Evolutionary conservation across 92 coral and sea anemone genomes (phyloP).

Genomic region (Epizoanthus ramosus): DNA sequence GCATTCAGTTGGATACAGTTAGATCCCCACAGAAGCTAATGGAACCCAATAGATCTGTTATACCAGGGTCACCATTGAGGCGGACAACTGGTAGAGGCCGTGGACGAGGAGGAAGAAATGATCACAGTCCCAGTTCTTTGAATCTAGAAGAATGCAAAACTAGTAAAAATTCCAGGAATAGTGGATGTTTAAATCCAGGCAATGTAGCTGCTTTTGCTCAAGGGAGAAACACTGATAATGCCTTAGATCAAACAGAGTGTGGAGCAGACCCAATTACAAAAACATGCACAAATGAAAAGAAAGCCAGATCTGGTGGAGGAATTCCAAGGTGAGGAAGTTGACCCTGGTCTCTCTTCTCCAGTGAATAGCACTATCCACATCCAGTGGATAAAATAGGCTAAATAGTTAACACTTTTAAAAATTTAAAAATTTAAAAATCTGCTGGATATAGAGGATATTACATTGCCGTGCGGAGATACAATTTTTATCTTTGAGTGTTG

Average conservation of each 20-base stretch:
- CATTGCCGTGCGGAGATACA: too few species aligned
- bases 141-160: neutral
- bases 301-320: neutral
- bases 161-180: neutral
- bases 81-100: conserved; percentile 17
- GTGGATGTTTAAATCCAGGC: neutral
- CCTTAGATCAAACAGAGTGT: neutral
- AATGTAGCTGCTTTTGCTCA: neutral
- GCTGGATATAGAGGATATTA: too few species aligned
- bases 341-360: too few species aligned
- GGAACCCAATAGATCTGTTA: conserved; percentile 6
- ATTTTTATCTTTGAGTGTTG: too few species aligned
- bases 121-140: neutral
- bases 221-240: neutral
- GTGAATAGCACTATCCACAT: too few species aligned
- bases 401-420: too few species aligned
- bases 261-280: too few species aligned
- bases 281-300: neutral
- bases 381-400: too few species aligned
- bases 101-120: neutral
- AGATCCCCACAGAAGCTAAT: neutral
- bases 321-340: neutral
- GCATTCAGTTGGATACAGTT: neutral
- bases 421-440: too few species aligned
- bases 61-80: neutral